Percentiles rank a stretch among this genome's conserved stretches.
Conservation (phyloP, 2,888 invertebrate species). For the Agonopterix alstromeriana region DNA sequence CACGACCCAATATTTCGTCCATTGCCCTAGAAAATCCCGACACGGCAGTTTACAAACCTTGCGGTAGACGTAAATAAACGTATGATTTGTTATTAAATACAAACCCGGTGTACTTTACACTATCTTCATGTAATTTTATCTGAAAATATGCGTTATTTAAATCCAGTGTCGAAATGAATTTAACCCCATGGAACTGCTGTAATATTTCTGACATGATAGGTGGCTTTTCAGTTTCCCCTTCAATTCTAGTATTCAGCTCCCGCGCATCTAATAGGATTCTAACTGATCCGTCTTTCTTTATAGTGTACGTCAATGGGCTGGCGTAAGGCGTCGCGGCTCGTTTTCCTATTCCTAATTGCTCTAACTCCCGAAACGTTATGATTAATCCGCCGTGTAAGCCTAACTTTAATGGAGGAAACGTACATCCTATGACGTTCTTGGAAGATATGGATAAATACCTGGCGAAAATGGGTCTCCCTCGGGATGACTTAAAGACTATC, state of each 20-base stretch:
- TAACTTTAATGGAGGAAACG: too few species aligned
- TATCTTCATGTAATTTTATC: too few species aligned
- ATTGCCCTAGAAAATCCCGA: conserved; percentile 8
- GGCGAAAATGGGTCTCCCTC: too few species aligned
- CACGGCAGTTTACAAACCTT: conserved; percentile 9
- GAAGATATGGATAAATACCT: too few species aligned
- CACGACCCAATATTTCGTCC: conserved; percentile 6
- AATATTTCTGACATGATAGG: conserved; percentile 17
- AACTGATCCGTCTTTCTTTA: conserved; percentile 23
- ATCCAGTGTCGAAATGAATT: conserved; percentile 16
- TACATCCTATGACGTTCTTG: too few species aligned
- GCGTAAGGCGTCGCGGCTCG: conserved; percentile 14
- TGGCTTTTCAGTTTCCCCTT: conserved; percentile 22
- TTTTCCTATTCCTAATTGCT: conserved; percentile 24
- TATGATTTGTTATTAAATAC: conserved; percentile 10
- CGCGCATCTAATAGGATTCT: conserved; percentile 30
- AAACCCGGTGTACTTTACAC: conserved; percentile 11
- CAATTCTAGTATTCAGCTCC: conserved; percentile 22
- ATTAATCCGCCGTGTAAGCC: too few species aligned
- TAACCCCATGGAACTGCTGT: conserved; percentile 8
- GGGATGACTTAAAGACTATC: too few species aligned
- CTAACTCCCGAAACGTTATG: conserved; percentile 14
- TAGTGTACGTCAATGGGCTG: conserved; percentile 25
- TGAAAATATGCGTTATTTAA: conserved; percentile 18
- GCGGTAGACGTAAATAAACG: conserved; percentile 7